Conservation (phyloP, 2,113 vertebrate species). For the Heliornis fulica region DNA sequence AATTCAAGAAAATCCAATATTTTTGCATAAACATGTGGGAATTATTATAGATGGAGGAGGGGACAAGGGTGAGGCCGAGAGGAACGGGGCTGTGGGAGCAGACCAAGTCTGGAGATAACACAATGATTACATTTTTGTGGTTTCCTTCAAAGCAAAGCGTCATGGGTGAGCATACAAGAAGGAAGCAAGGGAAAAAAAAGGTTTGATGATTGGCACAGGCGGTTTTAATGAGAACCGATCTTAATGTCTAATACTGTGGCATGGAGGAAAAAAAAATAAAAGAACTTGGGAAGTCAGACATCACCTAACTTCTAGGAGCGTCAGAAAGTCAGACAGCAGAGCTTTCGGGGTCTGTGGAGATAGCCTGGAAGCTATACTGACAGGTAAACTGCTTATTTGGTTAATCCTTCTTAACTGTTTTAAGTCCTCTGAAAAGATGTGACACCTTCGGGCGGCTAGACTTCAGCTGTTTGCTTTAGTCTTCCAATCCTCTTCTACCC, state of each 20-base stretch:
- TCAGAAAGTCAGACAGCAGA: constrained; percentile 19
- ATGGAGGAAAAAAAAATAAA: not conserved
- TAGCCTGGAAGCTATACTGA: not conserved
- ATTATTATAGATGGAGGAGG: constrained; percentile 64
- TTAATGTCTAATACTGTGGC: not conserved
- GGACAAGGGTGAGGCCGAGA: not conserved
- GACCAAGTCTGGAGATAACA: constrained; percentile 79
- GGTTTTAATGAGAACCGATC: constrained; percentile 36
- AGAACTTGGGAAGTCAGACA: not conserved
- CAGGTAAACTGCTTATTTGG: constrained; percentile 10
- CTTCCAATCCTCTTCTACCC: not conserved
- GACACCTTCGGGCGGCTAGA: not conserved
- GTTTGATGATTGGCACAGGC: constrained; percentile 28
- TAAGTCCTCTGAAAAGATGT: not conserved
- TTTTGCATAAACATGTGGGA: constrained; percentile 74
- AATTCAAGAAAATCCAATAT: not conserved
- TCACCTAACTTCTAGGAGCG: not conserved
- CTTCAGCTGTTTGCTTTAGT: not conserved
- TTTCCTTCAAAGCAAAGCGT: constrained; percentile 81
- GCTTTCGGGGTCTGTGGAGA: not conserved
- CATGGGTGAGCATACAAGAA: constrained; percentile 48
- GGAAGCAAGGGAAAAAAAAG: constrained; percentile 39
- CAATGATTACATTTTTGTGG: constrained; percentile 83
- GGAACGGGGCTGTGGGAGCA: constrained; percentile 41
- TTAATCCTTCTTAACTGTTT: constrained; percentile 27